A percentile compares a stretch with the other conserved stretches of the same genome.
phyloP scores from a whole-genome alignment of 2,113 vertebrate genomes.

The Sceloporus tristichus region DNA sequence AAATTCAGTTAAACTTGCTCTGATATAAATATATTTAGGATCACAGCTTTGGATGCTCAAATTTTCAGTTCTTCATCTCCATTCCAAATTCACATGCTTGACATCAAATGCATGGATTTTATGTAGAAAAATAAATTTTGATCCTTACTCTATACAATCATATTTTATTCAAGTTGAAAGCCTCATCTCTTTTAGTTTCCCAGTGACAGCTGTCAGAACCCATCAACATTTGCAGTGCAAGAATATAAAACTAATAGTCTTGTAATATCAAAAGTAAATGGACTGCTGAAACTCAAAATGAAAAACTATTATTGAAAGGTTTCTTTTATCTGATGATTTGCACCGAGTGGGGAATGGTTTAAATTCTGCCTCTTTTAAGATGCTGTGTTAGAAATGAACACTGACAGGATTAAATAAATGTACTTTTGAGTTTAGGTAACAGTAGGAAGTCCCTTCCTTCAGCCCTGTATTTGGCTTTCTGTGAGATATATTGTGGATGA shows the following conservation, averaged over 20 bases:
- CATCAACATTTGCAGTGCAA: slow-evolving; percentile 70
- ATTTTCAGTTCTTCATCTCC: slow-evolving; percentile 12
- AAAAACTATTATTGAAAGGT: slow-evolving; percentile 75
- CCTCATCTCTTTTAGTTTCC: slow-evolving; percentile 57
- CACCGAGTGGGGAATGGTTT: slow-evolving; percentile 67
- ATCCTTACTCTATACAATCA: slow-evolving; percentile 62
- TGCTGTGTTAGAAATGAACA: slow-evolving; percentile 69
- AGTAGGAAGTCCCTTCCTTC: background rate
- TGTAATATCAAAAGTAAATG: slow-evolving; percentile 72
- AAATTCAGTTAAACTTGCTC: background rate
- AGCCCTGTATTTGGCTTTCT: slow-evolving; percentile 32
- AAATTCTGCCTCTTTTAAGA: slow-evolving; percentile 66
- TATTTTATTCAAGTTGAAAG: slow-evolving; percentile 61
- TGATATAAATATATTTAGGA: slow-evolving; percentile 9
- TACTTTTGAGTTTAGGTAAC: slow-evolving; percentile 42
- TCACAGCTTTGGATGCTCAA: slow-evolving; percentile 8
- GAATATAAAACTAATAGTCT: slow-evolving; percentile 71
- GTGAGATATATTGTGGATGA: background rate
- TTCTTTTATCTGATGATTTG: slow-evolving; percentile 74
- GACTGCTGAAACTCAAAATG: slow-evolving; percentile 72
- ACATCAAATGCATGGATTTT: slow-evolving; percentile 47
- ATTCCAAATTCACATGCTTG: slow-evolving; percentile 19
- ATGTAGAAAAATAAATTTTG: slow-evolving; percentile 46
- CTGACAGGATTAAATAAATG: slow-evolving; percentile 72
- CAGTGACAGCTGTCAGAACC: slow-evolving; percentile 74